phyloP scores from a whole-genome alignment of 2,797 vertebrate genomes.

The Ptychadena robeensis region DNA sequence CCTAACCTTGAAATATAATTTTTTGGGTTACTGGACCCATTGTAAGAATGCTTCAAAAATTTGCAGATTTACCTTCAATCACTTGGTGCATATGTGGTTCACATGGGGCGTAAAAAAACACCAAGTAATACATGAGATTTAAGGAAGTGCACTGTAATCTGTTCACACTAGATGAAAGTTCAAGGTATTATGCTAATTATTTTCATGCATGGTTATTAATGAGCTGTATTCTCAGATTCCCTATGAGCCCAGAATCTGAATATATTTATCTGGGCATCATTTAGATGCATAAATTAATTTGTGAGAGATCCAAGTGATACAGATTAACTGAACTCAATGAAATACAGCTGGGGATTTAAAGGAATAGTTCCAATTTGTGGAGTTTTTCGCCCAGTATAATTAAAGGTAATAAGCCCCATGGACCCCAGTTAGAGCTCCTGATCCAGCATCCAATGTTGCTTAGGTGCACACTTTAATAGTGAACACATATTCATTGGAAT shows the following conservation, averaged over 20 bases:
- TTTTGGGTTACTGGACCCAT: too few relatives aligned
- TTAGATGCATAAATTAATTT: slow-evolving; percentile 1
- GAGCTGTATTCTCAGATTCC: neutral
- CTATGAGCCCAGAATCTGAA: slow-evolving; percentile 1
- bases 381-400: neutral
- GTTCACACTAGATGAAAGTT: slow-evolving; percentile 14
- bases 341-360: slow-evolving; percentile 4
- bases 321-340: slow-evolving; percentile 4
- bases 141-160: neutral
- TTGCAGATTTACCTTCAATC: neutral
- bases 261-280: slow-evolving; percentile 12
- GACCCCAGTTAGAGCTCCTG: neutral
- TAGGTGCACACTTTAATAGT: neutral
- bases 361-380: neutral
- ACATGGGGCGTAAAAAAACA: neutral
- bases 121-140: neutral
- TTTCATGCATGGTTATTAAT: slow-evolving; percentile 10
- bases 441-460: neutral
- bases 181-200: slow-evolving; percentile 5
- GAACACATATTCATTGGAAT: neutral
- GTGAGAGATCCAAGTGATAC: neutral
- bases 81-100: neutral
- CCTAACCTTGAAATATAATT: neutral
- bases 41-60: neutral
- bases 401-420: neutral